Conservation (phyloP, 2,888 invertebrate genomes). For the Tridacna crocea region DNA sequence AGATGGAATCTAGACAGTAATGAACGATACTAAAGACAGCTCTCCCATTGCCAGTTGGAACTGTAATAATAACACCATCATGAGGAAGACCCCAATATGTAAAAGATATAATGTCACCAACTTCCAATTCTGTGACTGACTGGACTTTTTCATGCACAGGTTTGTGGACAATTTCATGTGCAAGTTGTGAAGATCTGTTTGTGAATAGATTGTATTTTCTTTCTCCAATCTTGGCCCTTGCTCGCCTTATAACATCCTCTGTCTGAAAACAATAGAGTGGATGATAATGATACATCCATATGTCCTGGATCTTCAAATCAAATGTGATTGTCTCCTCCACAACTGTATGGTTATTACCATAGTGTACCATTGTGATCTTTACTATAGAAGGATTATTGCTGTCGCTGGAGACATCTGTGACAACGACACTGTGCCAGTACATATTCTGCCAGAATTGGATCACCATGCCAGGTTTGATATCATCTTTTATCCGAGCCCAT, state of each 20-base stretch:
- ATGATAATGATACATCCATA: conserved; percentile 40
- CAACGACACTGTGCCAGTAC: conserved; percentile 32
- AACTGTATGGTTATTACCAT: conserved; percentile 18
- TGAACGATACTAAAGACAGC: conserved; percentile 30
- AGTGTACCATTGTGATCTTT: conserved; percentile 29
- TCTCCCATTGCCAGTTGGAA: not conserved
- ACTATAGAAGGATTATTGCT: conserved; percentile 11
- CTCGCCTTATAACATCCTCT: conserved; percentile 28
- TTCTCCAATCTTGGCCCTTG: conserved; percentile 31
- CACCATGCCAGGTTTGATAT: conserved; percentile 32
- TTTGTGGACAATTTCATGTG: conserved; percentile 27
- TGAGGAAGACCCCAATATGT: conserved; percentile 38
- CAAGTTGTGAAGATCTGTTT: conserved; percentile 33
- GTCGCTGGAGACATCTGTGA: conserved; percentile 29
- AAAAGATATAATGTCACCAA: conserved; percentile 38
- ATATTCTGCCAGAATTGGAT: conserved; percentile 19
- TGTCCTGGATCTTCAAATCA: conserved; percentile 36
- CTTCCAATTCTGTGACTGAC: conserved; percentile 5
- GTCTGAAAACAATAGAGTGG: conserved; percentile 22
- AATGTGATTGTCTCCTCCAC: conserved; percentile 35
- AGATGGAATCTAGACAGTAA: conserved; percentile 28
- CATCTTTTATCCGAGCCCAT: conserved; percentile 35
- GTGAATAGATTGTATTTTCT: conserved; percentile 19
- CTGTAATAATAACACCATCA: conserved; percentile 31
- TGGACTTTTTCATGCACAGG: conserved; percentile 14